A percentile compares a stretch with the other conserved stretches of the same genome.
These are phyloP conservation scores for Ovibos moschatus DNA, from an alignment of 2,113 vertebrate genomes.

Conservation along the genomic window DNA sequence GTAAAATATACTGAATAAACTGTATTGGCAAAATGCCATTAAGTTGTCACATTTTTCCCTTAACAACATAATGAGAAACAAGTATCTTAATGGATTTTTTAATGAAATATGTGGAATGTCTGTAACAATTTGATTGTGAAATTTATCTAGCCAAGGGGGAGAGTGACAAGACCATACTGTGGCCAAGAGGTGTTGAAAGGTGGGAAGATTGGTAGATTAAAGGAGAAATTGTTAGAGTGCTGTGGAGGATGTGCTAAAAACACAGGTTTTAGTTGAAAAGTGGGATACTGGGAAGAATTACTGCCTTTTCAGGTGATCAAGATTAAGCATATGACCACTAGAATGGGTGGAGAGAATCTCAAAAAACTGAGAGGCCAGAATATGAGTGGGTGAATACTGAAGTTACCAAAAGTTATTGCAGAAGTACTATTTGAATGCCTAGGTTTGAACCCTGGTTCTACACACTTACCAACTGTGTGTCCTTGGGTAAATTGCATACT, in stretches of 20 bases:
- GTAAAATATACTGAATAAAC: slow-evolving; percentile 43
- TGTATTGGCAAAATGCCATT: not conserved
- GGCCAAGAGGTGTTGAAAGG: not conserved
- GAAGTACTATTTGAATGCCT: not conserved
- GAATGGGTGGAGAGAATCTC: not conserved
- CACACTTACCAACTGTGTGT: not conserved
- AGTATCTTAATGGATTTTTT: not conserved
- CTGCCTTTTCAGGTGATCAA: not conserved
- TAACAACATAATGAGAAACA: not conserved
- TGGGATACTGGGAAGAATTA: not conserved
- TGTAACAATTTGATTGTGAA: not conserved
- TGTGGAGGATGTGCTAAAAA: not conserved
- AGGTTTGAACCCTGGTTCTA: not conserved
- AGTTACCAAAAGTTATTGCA: not conserved
- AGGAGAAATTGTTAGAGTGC: not conserved
- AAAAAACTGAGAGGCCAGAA: not conserved
- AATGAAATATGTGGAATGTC: not conserved
- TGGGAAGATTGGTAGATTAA: not conserved
- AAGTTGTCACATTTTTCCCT: not conserved
- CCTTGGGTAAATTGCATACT: not conserved
- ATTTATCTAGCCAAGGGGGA: not conserved
- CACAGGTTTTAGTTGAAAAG: not conserved
- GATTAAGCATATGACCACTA: not conserved
- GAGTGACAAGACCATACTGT: not conserved
- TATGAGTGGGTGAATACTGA: not conserved